These are phyloP conservation scores for Leiothrix lutea DNA, from an alignment of 2,113 vertebrate species.

Conservation along the genomic window DNA sequence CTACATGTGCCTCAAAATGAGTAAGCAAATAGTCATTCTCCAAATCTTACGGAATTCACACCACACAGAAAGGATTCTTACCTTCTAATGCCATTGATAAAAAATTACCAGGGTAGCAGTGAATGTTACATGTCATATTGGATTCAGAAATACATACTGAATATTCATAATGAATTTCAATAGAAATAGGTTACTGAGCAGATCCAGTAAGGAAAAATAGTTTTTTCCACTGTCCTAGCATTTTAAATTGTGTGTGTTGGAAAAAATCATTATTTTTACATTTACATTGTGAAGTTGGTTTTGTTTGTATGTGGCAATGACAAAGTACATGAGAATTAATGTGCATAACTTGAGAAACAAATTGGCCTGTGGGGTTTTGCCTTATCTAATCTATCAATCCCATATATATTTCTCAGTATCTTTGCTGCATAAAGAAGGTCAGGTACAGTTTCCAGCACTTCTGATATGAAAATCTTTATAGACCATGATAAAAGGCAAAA, in stretches of 20 bases:
- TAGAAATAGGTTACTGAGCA: background rate
- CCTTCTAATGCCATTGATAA: background rate
- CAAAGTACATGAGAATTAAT: background rate
- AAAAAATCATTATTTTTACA: background rate
- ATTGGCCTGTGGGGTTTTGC: background rate
- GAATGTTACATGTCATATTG: background rate
- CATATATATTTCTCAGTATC: background rate
- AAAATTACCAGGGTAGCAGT: background rate
- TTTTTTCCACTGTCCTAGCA: background rate
- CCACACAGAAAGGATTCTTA: background rate
- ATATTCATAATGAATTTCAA: background rate
- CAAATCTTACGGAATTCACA: background rate
- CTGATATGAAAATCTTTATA: background rate
- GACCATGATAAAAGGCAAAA: background rate
- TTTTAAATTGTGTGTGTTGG: background rate
- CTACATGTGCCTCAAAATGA: background rate
- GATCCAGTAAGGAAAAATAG: background rate
- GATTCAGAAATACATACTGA: background rate
- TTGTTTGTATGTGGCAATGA: background rate
- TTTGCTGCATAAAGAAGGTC: background rate
- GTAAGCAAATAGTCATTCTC: background rate
- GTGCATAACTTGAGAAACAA: background rate
- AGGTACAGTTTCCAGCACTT: background rate
- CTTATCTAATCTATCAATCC: background rate
- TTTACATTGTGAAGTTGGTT: background rate